These are phyloP conservation scores for Troglohyphantes excavatus DNA, from an alignment of 2,888 invertebrate species.

Conservation along the genomic window DNA sequence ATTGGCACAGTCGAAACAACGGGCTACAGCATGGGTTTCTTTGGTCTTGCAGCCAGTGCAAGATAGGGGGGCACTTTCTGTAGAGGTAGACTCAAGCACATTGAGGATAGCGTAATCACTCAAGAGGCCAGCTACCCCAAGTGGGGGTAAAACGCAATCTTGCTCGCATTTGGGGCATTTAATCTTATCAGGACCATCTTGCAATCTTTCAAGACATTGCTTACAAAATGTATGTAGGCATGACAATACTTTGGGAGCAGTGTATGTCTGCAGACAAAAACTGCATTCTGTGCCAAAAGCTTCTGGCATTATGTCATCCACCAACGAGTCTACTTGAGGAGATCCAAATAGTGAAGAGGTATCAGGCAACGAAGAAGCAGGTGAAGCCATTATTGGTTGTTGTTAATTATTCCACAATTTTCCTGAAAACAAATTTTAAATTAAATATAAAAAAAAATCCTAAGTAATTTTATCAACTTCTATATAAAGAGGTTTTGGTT, in stretches of 20 bases:
- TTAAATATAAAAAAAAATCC: too few relatives aligned
- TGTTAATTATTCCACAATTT: neutral
- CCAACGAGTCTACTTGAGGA: slow-evolving; percentile 47
- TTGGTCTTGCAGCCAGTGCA: slow-evolving; percentile 98
- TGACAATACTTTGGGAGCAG: slow-evolving; percentile 66
- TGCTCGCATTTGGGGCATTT: slow-evolving; percentile 87
- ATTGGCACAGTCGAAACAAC: slow-evolving; percentile 97
- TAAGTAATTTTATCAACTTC: too few relatives aligned
- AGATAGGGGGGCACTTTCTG: slow-evolving; percentile 83
- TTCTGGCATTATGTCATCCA: slow-evolving; percentile 50
- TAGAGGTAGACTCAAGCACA: slow-evolving; percentile 82
- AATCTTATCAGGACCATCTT: slow-evolving; percentile 88
- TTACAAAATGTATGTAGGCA: slow-evolving; percentile 91
- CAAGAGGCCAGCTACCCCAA: slow-evolving; percentile 87
- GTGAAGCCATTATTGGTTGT: slow-evolving; percentile 65
- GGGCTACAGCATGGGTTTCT: slow-evolving; percentile 95
- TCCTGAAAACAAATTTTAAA: slow-evolving; percentile 6
- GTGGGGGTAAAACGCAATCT: slow-evolving; percentile 83
- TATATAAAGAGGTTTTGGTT: too few relatives aligned
- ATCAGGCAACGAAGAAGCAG: slow-evolving; percentile 72
- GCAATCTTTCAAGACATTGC: slow-evolving; percentile 89
- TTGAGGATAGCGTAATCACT: slow-evolving; percentile 86
- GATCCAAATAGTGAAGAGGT: slow-evolving; percentile 66
- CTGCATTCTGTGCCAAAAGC: slow-evolving; percentile 47
- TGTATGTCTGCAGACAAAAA: slow-evolving; percentile 62